Base-by-base conservation (phyloP, 2,113 vertebrate species). In the Accipiter cooperii region DNA sequence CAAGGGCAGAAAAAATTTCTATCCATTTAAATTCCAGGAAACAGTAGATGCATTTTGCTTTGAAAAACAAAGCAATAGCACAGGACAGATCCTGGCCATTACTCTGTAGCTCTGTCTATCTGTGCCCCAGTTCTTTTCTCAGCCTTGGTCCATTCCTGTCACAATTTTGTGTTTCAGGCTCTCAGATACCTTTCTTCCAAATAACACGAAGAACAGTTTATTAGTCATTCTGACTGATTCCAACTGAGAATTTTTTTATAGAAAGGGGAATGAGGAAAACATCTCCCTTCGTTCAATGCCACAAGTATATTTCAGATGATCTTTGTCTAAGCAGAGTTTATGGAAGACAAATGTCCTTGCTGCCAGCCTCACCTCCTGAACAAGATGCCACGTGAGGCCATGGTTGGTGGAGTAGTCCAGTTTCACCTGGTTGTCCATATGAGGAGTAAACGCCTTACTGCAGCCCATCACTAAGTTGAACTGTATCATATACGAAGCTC, bases 351-450 rank as follows among this genome's bases (percentile, higher is more conserved):
- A 78, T 2, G 5, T 79, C 25, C 34, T 64, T 1, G 1, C 38
- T 87, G 51, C 49, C 46, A 88, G 42, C 49, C 98, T 98, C 96
- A 99, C 99, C 98, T 99, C 99, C 97, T 99, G 99, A 87, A 99
- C 99, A 54, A 99, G 98, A 96, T 99, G 99, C 99, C 99, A 99
- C 1, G 99, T 99, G 74, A 99, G 99, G 60, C 99, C 99, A 1
- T 99, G 99, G 96, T 99, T 99, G 96, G 99, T 99, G 91, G 99
- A 99, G 75, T 99, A 99, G 96, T 99, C 99, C 97, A 99, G 97
- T 75, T 99, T 99, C 95, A 99, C 99, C 93, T 99, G 99, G 84
- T 99, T 99, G 98, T 99, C 99, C 92, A 99, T 99, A 79, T 99
- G 98, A 71, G 99, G 98, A 11, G 99, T 99, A 38, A 99, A 99